Base-by-base conservation (phyloP, 2,113 vertebrate genomes). In the Pelecanoides urinatrix region DNA sequence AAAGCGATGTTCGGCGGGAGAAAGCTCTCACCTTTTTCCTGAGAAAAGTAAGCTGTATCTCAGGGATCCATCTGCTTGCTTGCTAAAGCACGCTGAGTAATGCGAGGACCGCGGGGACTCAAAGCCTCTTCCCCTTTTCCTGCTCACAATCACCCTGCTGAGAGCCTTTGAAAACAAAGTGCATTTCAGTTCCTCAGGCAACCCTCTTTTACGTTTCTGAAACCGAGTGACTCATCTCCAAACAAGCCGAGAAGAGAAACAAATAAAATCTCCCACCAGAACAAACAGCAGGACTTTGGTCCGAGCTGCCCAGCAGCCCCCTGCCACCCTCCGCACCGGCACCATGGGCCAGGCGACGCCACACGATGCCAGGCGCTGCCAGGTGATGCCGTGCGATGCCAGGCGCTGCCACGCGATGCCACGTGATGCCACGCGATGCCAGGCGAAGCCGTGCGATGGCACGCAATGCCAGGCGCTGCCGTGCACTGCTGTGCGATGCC, bases 41-140 rank as follows among this genome's bases (percentile, higher is more conserved):
- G 36, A 36, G 61, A 38, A 34, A 59, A 30, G 29, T 1, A 7
- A 71, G 23, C 42, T 10, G 44, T 45, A 9, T 6, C 80, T 40
- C 55, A 17, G 47, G 40, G 92, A 53, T 21, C 17, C 50, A 44
- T 38, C 59, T 17, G 66, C 85, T n/a, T 26, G 0, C 63, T 88
- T 38, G 76, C 76, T 59, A 5, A 53, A 92, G 78, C 75, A 14
- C n/a, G 7, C 88, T 38, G 95, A 96, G 73, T 79, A 75, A 63
- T 25, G 42, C 50, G 9, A 27, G 72, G 59, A 94, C 72, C 14
- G 6, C 27, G 30, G 77, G 96, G 94, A 96, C 93, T 96, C 97
- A 91, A 55, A 88, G 36, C 90, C 74, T 50, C 94, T 97, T 96
- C 65, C 86, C n/a, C 90, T 85, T 94, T 91, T 95, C 82, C 95